Base-by-base conservation (phyloP, 2,888 invertebrate species). In the Choreutis nemorana region DNA sequence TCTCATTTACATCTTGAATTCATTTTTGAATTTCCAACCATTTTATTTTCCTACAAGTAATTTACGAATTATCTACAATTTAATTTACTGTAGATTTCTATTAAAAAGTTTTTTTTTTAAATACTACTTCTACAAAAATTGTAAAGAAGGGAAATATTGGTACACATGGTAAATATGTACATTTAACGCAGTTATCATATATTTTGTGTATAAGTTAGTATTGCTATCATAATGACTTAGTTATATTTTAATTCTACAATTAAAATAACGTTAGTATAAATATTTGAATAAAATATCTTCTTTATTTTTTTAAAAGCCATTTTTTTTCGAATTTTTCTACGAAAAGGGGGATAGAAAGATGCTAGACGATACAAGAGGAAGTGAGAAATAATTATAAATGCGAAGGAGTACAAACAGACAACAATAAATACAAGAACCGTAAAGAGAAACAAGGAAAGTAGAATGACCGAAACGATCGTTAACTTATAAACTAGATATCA, bases 121-220 rank as follows among this genome's bases (percentile, higher is more conserved):
- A 18, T 23, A 10, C 67, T 75, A 75, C 56, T 39, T 31, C 71
- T 75, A 75, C 68, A 59, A 70, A 68, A 71, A 65, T 73, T 77
- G 75, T 77, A 77, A 71, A 77, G 75, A 77, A 77, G 75, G 63
- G 66, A 65, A 64, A 58, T 68, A 31, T 75, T 75, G 70, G 70
- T 77, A 77, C 73, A 77, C 60, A 58, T 62, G 65, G 60, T n/a
- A 64, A 59, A 59, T 71, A 70, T 70, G 67, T 73, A 75, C 71
- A 75, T 50, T 55, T 55, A 59, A 57, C 55, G 55, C 63, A 59
- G 57, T 55, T 66, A 62, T 18, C 65, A 73, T 66, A 60, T 57
- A 8, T 64, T 63, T 67, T 71, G 71, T 75, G 68, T 73, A 73
- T 72, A 73, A 66, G 66, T 66, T 66, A 64, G 59, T 64, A 68